Base-by-base conservation (phyloP, 2,888 invertebrate species). In the Orthosia incerta region DNA sequence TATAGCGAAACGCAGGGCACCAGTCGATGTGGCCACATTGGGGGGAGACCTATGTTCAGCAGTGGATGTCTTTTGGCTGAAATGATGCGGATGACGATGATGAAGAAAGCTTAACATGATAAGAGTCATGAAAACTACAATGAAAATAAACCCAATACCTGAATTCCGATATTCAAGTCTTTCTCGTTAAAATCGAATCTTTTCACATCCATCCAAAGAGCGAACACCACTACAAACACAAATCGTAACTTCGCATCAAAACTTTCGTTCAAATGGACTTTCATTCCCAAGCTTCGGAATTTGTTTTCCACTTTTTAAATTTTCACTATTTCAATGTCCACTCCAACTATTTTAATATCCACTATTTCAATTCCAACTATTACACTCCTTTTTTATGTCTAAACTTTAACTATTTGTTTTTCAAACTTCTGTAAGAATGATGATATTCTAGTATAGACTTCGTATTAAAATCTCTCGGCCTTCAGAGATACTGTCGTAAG, bases 201-300 rank as follows among this genome's bases (percentile, higher is more conserved):
- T 31, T 80, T 80, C 20, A 83, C 77, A 56, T 89, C 89, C 65
- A 87, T 71, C 88, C 89, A 89, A 60, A 84, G 72, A 0, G 86
- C 79, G 56, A 89, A 26, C 39, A 83, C 66, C 12, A 85, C 61
- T 20, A 87, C 69, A 9, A 86, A 76, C 12, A 82, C 59, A 59
- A 87, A 88, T 15, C 83, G 81, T 76, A 87, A 79, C 59, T 73
- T 85, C 18, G 82, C 77, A 55, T 72, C 80, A 31, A 71, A 70
- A 61, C 51, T 64, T 26, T 87, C 84, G 53, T 74, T 71, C 5
- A 68, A 66, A 46, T 73, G 64, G 31, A 76, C 56, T 87, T 86
- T 86, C 86, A 88, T 85, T 68, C 69, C 83, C 79, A 76, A 23
- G 45, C 26, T 70, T 70, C 64, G 18, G 39, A 63, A 31, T 7